phyloP scores from a whole-genome alignment of 2,797 vertebrate genomes.

The Alcedo atthis region DNA sequence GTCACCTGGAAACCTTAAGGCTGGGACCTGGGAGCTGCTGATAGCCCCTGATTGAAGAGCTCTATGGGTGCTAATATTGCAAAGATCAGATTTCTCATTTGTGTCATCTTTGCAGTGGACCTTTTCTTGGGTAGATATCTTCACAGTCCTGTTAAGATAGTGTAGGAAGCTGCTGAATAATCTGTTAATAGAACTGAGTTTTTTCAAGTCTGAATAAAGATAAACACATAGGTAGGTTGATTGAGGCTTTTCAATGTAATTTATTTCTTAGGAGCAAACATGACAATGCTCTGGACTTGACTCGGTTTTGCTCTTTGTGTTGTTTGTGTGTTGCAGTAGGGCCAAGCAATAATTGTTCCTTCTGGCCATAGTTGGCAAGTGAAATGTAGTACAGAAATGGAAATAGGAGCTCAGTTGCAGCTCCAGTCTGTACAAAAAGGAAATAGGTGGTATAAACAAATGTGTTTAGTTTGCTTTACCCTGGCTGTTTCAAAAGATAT shows the following conservation, averaged over 20 bases:
- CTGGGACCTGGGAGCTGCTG: slow-evolving; percentile 20
- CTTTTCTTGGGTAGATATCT: not conserved
- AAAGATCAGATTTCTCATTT: not conserved
- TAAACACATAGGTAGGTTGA: not conserved
- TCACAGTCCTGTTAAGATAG: not conserved
- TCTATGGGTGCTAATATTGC: not conserved
- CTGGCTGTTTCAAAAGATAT: not conserved
- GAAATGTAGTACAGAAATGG: not conserved
- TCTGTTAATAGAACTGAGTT: not conserved
- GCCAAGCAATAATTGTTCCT: not conserved
- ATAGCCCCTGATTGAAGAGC: not conserved
- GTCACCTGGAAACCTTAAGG: not conserved
- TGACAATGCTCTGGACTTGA: not conserved
- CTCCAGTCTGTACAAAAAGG: not conserved
- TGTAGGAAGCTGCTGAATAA: not conserved
- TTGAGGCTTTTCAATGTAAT: not conserved
- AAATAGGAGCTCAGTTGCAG: not conserved
- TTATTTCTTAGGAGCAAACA: not conserved
- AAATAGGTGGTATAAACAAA: not conserved
- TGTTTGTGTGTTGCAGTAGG: not conserved
- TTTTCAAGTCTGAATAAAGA: not conserved
- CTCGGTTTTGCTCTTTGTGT: not conserved
- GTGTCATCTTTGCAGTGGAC: not conserved
- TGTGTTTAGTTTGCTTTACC: not conserved
- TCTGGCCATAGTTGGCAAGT: not conserved